Evolutionary conservation across 2,797 vertebrate genomes (phyloP).

Genomic region (Kryptopterus vitreolus): DNA sequence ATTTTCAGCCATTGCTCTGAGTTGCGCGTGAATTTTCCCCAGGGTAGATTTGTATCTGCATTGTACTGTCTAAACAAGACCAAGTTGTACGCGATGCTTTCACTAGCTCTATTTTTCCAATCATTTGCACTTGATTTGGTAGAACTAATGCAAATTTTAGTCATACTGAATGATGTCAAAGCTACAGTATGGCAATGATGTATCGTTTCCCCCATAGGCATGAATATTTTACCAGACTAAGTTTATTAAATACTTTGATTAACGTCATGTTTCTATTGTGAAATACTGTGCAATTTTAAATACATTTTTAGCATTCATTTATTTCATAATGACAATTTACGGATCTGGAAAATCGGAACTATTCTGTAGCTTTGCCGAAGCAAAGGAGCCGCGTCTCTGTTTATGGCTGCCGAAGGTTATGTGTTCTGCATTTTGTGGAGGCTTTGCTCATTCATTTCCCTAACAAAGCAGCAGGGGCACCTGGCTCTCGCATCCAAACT

Average conservation of each 20-base stretch:
- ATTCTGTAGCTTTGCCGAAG: not conserved
- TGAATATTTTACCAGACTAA: not conserved
- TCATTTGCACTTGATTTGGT: conserved; percentile 9
- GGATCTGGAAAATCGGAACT: not conserved
- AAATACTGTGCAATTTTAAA: not conserved
- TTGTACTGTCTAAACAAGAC: not conserved
- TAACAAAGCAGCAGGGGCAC: conserved; percentile 89
- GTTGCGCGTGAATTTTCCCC: not conserved
- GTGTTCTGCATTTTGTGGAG: conserved; percentile 68
- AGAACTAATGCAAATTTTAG: not conserved
- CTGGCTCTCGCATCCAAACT: conserved; percentile 84
- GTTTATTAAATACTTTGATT: not conserved
- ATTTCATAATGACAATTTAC: not conserved
- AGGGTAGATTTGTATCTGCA: not conserved
- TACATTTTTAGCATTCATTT: not conserved
- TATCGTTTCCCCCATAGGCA: no score
- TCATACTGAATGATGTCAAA: not conserved
- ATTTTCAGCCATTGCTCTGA: not conserved
- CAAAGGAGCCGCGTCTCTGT: not conserved
- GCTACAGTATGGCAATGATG: not conserved
- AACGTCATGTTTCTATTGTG: not conserved
- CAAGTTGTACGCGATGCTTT: not conserved
- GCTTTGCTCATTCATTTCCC: conserved; percentile 84
- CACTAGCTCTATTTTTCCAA: not conserved
- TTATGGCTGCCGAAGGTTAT: conserved; percentile 37